Evolutionary conservation across 2,113 vertebrate genomes (phyloP).

Genomic region (Vulpes ferrilata): DNA sequence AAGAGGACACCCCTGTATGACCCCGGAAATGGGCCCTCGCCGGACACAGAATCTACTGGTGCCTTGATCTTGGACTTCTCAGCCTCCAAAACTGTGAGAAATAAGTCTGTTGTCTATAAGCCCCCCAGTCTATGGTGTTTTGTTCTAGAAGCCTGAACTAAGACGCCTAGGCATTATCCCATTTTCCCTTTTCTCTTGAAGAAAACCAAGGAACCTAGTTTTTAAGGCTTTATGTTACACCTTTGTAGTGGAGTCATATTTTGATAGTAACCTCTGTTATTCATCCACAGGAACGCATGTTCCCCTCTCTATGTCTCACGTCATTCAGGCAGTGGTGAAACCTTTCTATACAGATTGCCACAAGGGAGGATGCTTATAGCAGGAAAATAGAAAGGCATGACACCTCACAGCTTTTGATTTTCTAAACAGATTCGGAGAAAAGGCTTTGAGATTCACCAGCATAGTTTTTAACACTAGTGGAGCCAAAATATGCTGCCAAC

Average conservation of each 20-base stretch:
- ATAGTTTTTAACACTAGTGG: slow-evolving; percentile 29
- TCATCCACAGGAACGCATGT: background rate
- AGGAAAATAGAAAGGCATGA: slow-evolving; percentile 54
- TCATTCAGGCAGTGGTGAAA: slow-evolving; percentile 4
- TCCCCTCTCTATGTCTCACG: background rate
- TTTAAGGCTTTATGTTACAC: slow-evolving; percentile 50
- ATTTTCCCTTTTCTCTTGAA: slow-evolving; percentile 34
- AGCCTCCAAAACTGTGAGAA: background rate
- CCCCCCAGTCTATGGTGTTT: background rate
- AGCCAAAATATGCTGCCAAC: slow-evolving; percentile 5
- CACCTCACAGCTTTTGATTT: slow-evolving; percentile 11
- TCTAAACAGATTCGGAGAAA: slow-evolving; percentile 49
- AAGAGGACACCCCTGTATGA: background rate
- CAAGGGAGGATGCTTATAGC: background rate
- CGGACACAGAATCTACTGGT: background rate
- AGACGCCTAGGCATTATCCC: background rate
- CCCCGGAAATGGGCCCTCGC: background rate
- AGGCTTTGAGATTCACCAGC: background rate
- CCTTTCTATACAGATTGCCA: slow-evolving; percentile 31
- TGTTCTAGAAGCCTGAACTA: background rate
- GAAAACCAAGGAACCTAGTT: background rate
- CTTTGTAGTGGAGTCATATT: background rate
- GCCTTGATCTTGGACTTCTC: background rate
- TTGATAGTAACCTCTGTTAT: background rate
- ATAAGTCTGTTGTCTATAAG: background rate